These are phyloP conservation scores for Cyanistes caeruleus DNA, from an alignment of 2,113 vertebrate genomes.

Conservation along the genomic window DNA sequence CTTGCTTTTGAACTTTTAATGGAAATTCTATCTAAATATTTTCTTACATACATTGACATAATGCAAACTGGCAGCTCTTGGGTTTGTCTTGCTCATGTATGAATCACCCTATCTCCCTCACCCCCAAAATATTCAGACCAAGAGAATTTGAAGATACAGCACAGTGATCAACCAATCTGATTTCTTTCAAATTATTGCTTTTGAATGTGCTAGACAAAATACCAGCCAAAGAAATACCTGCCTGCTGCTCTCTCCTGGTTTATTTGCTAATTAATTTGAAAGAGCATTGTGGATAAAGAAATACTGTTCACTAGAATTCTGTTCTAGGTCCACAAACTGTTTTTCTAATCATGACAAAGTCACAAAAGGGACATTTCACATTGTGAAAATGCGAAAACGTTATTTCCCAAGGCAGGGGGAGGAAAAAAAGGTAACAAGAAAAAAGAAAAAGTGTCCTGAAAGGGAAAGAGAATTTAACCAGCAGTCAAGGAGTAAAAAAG, in stretches of 20 bases:
- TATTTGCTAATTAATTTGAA: slow-evolving; percentile 36
- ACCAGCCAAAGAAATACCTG: not conserved
- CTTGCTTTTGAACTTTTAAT: slow-evolving; percentile 70
- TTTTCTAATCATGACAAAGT: slow-evolving; percentile 14
- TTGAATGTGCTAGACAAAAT: not conserved
- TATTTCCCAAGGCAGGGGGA: not conserved
- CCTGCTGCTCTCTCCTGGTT: not conserved
- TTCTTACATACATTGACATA: slow-evolving; percentile 81
- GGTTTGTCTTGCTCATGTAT: slow-evolving; percentile 52
- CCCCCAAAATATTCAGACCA: not conserved
- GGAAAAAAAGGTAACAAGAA: not conserved
- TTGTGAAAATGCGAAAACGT: not conserved
- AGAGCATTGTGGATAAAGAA: not conserved
- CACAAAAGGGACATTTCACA: not conserved
- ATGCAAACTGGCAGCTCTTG: slow-evolving; percentile 74
- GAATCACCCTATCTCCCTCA: slow-evolving; percentile 29
- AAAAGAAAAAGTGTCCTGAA: not conserved
- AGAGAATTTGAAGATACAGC: slow-evolving; percentile 5
- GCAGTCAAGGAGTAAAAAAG: not conserved
- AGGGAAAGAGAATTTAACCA: not conserved
- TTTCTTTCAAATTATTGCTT: not conserved
- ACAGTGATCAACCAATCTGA: not conserved
- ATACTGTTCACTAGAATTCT: not conserved
- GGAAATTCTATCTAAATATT: slow-evolving; percentile 80
- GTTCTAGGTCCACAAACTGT: not conserved